phyloP scores from a whole-genome alignment of 2,888 invertebrate genomes.

The Lycophotia porphyrea region DNA sequence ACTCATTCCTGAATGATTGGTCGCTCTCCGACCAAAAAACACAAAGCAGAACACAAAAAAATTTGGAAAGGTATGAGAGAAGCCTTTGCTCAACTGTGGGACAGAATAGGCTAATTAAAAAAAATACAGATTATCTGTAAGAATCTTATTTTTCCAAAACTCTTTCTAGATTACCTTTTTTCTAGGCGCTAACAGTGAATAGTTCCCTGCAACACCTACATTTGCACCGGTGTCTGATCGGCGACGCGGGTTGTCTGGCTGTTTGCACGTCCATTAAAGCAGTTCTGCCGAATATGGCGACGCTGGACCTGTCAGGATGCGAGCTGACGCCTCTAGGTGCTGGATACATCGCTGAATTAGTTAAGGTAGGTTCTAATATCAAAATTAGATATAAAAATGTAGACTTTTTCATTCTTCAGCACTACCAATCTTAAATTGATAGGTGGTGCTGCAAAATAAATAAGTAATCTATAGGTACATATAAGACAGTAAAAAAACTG shows the following conservation, averaged over 20 bases:
- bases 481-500: no score
- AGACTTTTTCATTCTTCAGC: not conserved
- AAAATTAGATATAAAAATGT: not conserved
- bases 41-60: not conserved
- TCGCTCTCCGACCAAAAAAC: no score
- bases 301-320: conserved; percentile 93
- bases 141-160: not conserved
- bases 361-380: conserved; percentile 87
- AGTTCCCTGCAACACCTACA: conserved; percentile 92
- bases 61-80: not conserved
- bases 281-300: conserved; percentile 92
- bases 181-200: conserved; percentile 91
- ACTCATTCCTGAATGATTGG: not conserved
- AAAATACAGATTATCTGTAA: not conserved
- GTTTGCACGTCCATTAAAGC: conserved; percentile 92
- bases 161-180: conserved; percentile 28
- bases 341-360: conserved; percentile 91
- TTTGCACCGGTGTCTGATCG: conserved; percentile 92
- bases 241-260: conserved; percentile 93
- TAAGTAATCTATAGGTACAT: no score
- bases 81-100: not conserved
- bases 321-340: conserved; percentile 92
- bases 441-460: no score
- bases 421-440: not conserved
- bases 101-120: not conserved